Conservation (phyloP, 2,113 vertebrate genomes). For the Microcebus murinus region DNA sequence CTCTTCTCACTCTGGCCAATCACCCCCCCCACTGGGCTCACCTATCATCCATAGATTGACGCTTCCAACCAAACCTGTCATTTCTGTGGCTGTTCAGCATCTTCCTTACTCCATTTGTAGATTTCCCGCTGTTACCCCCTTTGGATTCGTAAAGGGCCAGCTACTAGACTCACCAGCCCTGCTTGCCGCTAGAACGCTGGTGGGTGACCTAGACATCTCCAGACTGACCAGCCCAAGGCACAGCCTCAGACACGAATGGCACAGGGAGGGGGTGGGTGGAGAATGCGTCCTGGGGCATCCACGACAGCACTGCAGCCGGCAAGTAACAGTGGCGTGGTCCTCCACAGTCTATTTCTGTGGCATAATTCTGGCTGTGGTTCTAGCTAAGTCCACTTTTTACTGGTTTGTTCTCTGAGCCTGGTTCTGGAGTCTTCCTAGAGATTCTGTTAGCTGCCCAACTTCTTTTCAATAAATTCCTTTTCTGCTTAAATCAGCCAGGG, state of each 20-base stretch:
- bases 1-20: background rate
- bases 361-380: background rate
- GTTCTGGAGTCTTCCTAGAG: slow-evolving; percentile 57
- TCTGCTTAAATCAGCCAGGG: slow-evolving; percentile 53
- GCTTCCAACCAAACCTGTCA: background rate
- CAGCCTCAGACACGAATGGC: background rate
- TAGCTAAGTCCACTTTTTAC: background rate
- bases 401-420: background rate
- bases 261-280: background rate
- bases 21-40: background rate
- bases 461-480: slow-evolving; percentile 64
- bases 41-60: background rate
- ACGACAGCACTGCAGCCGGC: rapidly evolving
- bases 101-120: background rate
- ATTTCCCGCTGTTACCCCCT: background rate
- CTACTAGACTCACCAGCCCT: background rate
- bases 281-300: rapidly evolving
- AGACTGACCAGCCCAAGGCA: no score
- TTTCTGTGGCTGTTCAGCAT: background rate
- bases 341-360: background rate
- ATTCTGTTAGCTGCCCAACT: slow-evolving; percentile 39
- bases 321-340: rapidly evolving
- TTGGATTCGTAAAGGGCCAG: background rate
- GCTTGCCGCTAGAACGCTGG: background rate
- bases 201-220: background rate